phyloP scores from a whole-genome alignment of 2,888 invertebrate genomes.

The Drosophila imparisetae region DNA sequence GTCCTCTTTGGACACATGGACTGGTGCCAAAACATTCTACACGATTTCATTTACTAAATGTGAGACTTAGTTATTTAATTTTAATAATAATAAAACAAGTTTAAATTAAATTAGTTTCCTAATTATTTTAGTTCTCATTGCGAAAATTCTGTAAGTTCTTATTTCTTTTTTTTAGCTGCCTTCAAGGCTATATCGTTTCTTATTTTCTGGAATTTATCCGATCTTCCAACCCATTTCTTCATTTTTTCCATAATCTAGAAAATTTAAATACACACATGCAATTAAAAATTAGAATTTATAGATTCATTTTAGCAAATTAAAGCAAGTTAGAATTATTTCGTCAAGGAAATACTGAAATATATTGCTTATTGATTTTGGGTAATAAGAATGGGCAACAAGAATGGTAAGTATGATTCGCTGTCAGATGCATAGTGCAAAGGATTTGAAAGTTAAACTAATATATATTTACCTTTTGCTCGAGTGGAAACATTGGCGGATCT shows the following conservation, averaged over 20 bases:
- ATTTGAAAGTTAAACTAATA: neutral
- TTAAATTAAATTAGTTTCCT: neutral
- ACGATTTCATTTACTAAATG: neutral
- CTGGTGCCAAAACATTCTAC: neutral
- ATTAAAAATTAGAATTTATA: neutral
- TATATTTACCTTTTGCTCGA: slow-evolving; percentile 69
- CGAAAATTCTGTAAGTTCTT: neutral
- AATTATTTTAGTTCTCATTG: neutral
- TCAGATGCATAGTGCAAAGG: neutral
- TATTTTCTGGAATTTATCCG: slow-evolving; percentile 61
- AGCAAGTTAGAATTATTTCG: neutral
- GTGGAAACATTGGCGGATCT: slow-evolving; percentile 73
- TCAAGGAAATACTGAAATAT: neutral
- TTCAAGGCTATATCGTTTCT: slow-evolving; percentile 44
- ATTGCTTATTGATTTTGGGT: neutral
- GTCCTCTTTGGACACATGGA: neutral
- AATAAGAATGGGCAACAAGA: neutral
- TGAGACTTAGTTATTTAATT: neutral
- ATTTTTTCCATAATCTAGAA: slow-evolving; percentile 73
- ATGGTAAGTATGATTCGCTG: neutral
- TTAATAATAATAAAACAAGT: neutral
- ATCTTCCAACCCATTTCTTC: slow-evolving; percentile 69
- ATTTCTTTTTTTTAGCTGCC: slow-evolving; percentile 54
- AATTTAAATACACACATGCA: neutral
- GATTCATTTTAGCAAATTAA: neutral